These are phyloP conservation scores for Drosophila ogumai DNA, from an alignment of 1,140 invertebrate species.

Conservation along the genomic window DNA sequence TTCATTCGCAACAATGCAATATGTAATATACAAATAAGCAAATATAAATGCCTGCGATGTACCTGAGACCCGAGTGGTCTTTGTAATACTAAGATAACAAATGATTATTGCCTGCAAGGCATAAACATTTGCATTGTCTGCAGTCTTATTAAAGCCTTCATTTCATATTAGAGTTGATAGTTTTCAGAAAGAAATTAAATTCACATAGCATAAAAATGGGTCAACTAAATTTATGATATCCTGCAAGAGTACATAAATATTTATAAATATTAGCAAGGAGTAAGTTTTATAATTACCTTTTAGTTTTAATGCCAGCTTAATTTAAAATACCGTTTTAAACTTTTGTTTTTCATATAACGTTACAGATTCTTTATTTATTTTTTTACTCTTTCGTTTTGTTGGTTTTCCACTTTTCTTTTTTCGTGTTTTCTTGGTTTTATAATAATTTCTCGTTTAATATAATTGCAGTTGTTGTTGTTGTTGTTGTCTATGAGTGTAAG, in stretches of 20 bases:
- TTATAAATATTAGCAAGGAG: too few relatives aligned
- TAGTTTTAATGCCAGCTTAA: background rate
- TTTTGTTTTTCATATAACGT: constrained; percentile 83
- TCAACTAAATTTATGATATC: background rate
- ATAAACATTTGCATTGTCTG: constrained; percentile 20
- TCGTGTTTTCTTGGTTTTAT: constrained; percentile 73
- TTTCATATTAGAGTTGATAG: background rate
- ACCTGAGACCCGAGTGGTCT: constrained; percentile 1
- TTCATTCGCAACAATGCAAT: constrained; percentile 41
- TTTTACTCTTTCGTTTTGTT: constrained; percentile 55
- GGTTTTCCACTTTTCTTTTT: constrained; percentile 64
- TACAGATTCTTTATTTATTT: constrained; percentile 84
- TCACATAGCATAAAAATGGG: background rate
- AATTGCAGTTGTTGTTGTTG: constrained; percentile 73
- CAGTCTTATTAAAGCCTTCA: background rate
- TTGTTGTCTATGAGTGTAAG: constrained; percentile 49
- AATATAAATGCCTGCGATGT: constrained; percentile 9
- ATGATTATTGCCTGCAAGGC: constrained; percentile 8
- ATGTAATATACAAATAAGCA: constrained; percentile 41
- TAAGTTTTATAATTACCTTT: background rate
- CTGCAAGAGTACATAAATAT: background rate
- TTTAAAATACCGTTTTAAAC: constrained; percentile 11
- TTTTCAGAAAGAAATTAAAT: background rate
- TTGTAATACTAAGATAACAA: constrained; percentile 35
- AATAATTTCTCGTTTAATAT: constrained; percentile 80